phyloP scores from a whole-genome alignment of 2,113 vertebrate species.

The Ondatra zibethicus region DNA sequence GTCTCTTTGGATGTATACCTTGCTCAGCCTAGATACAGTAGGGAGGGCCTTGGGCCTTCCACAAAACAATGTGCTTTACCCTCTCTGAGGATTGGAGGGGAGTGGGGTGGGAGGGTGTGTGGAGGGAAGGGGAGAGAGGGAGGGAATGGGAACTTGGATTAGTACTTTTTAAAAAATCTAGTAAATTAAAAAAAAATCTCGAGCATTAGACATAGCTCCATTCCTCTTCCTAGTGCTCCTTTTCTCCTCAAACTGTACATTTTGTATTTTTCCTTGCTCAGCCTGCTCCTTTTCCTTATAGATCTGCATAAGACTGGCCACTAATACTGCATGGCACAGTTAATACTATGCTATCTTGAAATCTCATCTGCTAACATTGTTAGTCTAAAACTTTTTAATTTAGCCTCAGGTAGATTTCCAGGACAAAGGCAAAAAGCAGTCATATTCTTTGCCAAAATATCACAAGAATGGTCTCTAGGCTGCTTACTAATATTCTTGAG shows the following conservation, averaged over 20 bases:
- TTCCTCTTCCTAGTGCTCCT: neutral
- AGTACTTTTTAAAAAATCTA: no score
- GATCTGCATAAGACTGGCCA: neutral
- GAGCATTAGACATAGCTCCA: neutral
- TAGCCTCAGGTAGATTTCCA: neutral
- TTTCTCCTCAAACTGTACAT: neutral
- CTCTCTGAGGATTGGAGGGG: no score
- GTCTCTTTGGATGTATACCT: no score
- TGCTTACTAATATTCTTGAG: neutral
- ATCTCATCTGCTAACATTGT: neutral
- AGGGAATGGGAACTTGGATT: no score
- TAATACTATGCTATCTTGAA: neutral
- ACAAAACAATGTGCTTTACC: no score
- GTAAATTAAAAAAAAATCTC: no score
- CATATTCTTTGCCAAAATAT: neutral
- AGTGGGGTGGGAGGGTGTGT: no score
- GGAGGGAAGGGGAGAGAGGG: no score
- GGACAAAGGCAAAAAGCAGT: neutral
- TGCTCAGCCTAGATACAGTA: no score
- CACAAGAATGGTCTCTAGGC: neutral
- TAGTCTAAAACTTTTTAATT: neutral
- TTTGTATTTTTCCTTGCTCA: neutral
- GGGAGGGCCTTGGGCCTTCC: no score
- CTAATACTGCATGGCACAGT: neutral
- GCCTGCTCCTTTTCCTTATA: neutral